Percentiles rank a stretch among this genome's conserved stretches.
Evolutionary conservation across 2,113 vertebrate genomes (phyloP).

Genomic region (Perca schrenkii): DNA sequence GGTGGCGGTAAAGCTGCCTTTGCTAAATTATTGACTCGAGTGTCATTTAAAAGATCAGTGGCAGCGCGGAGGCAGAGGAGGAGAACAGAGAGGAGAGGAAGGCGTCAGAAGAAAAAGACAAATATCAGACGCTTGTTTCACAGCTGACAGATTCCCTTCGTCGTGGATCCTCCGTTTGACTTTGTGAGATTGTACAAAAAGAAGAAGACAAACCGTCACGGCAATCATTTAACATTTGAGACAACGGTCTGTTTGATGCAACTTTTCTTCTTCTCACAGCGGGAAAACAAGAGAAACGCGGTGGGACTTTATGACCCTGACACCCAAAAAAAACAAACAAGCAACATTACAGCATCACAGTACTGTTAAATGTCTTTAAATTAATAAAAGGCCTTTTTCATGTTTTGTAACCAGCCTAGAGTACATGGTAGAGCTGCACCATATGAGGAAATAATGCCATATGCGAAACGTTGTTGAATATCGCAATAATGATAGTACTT

Average conservation of each 20-base stretch:
- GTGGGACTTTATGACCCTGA: not conserved
- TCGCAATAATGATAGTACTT: too few relatives aligned
- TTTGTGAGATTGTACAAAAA: constrained; percentile 15
- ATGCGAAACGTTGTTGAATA: too few relatives aligned
- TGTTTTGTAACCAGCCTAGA: too few relatives aligned
- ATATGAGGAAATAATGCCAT: too few relatives aligned
- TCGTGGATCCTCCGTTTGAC: constrained; percentile 15
- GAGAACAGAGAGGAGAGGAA: constrained; percentile 41
- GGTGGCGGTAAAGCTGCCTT: not conserved
- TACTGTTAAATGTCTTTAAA: too few relatives aligned
- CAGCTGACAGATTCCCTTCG: constrained; percentile 24
- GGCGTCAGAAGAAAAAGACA: constrained; percentile 18
- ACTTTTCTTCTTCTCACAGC: constrained; percentile 1
- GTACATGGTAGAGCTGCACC: too few relatives aligned
- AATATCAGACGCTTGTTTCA: constrained; percentile 30
- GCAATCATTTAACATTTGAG: constrained; percentile 5
- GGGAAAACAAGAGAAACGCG: not conserved
- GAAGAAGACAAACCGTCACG: constrained; percentile 4
- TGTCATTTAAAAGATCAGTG: constrained; percentile 43
- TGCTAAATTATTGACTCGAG: constrained; percentile 53
- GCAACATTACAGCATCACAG: too few relatives aligned
- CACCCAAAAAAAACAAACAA: too few relatives aligned
- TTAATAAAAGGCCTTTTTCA: too few relatives aligned
- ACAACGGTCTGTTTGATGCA: constrained; percentile 25
- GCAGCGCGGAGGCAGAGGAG: constrained; percentile 21